Base-by-base conservation (phyloP, 2,797 vertebrate species). In the Tangara arthus region DNA sequence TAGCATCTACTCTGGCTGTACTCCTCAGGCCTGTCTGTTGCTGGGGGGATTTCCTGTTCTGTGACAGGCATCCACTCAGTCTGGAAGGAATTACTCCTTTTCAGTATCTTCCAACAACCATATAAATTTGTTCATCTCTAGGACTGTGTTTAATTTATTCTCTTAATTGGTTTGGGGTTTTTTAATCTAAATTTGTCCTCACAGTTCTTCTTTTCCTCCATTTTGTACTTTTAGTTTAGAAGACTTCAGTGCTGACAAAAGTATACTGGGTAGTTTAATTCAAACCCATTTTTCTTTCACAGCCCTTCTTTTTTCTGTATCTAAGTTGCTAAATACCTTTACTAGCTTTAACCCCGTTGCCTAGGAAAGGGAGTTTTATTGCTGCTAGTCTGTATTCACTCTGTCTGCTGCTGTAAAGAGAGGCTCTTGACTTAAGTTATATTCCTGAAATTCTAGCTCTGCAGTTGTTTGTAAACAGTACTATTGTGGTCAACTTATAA, bases 401-500 rank as follows among this genome's bases (percentile, higher is more conserved):
- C 42, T 47, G 64, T 60, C 66, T 57, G 72, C 79, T 81, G 50
- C 81, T 84, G 32, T 44, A 32, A 72, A 86, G 41, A 72, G 49
- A 34, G 71, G 9, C 63, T 71, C 53, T 73, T 70, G 57, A 65
- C 76, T 86, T 68, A 61, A 41, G 35, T 64, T 52, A 82, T 34
- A 34, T 47, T 88, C 28, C 70, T 73, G 27, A 77, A 82, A 27
- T 66, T 78, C 39, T 39, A 44, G 19, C 60, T 52, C 50, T 80
- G 73, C 30, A n/a, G 27, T 87, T 96, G 66, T 92, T 96, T 79
- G 55, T 61, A 93, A 95, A 92, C 70, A 78, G 26, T 77, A 37
- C 32, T 9, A 3, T 30, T 89, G 55, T 41, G 66, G 32, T 79
- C 55, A 50, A 14, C 12, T 64, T 88, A 49, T 18, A 83, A 66